phyloP scores from a whole-genome alignment of 2,113 vertebrate species.

The Apeltes quadracus region DNA sequence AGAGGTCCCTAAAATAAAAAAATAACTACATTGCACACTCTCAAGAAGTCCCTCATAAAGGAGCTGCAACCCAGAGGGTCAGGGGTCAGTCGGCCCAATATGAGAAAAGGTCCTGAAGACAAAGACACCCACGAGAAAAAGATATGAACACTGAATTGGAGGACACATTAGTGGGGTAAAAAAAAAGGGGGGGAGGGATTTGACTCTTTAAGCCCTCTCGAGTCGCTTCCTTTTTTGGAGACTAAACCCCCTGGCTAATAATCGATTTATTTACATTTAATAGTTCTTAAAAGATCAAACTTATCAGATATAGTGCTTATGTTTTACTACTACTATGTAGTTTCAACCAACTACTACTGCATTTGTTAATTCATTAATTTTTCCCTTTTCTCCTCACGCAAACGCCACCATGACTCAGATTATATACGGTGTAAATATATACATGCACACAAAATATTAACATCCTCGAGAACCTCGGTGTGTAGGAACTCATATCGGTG shows the following conservation, averaged over 20 bases:
- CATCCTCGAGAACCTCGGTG: constrained; percentile 10
- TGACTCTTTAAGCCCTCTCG: neutral
- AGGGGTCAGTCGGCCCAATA: neutral
- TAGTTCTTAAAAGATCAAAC: too few relatives aligned
- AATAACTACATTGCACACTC: neutral
- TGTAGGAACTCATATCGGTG: constrained; percentile 20
- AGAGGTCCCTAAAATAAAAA: neutral
- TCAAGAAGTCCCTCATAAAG: neutral
- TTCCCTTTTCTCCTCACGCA: too few relatives aligned
- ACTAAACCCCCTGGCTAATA: neutral
- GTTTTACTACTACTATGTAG: neutral
- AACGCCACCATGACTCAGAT: too few relatives aligned
- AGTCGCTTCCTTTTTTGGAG: neutral
- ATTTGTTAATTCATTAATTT: too few relatives aligned
- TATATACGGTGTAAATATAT: too few relatives aligned
- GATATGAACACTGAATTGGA: neutral
- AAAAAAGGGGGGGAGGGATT: neutral
- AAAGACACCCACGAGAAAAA: neutral
- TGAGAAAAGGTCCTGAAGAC: neutral
- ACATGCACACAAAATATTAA: too few relatives aligned
- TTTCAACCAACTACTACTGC: too few relatives aligned
- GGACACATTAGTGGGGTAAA: neutral
- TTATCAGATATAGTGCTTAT: too few relatives aligned
- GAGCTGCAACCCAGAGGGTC: neutral
- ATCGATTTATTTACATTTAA: neutral